Conservation (phyloP, 2,113 vertebrate genomes). For the Sylvia atricapilla region DNA sequence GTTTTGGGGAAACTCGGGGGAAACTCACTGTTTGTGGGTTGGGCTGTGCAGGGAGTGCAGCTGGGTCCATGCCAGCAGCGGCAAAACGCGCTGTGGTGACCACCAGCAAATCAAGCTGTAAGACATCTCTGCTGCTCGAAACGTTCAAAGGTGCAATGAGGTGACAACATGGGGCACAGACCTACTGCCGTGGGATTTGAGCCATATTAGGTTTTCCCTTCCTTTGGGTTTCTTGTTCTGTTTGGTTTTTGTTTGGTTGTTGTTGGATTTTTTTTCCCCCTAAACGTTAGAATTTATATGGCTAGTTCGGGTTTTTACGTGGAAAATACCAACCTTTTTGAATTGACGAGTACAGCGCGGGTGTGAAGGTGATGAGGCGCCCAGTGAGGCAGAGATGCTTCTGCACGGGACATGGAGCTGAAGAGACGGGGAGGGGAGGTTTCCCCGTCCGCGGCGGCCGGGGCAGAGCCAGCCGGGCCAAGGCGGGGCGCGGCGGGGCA, state of each 20-base stretch:
- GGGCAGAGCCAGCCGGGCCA: background rate
- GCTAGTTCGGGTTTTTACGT: rapidly evolving
- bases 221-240: background rate
- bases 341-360: rapidly evolving
- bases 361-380: background rate
- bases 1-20: background rate
- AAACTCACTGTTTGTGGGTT: rapidly evolving
- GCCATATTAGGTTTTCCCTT: rapidly evolving
- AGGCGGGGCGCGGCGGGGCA: background rate
- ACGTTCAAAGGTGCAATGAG: background rate
- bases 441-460: background rate
- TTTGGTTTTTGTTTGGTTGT: background rate
- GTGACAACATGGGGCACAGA: background rate
- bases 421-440: rapidly evolving
- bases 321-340: rapidly evolving
- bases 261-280: too few relatives aligned
- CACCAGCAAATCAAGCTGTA: background rate
- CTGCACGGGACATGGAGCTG: rapidly evolving
- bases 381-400: rapidly evolving
- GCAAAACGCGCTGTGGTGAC: background rate
- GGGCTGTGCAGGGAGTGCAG: rapidly evolving
- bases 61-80: rapidly evolving
- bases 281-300: background rate
- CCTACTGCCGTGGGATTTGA: rapidly evolving
- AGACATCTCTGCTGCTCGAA: rapidly evolving